Conservation (phyloP, 2,797 vertebrate species). For the Discoglossus pictus region DNA sequence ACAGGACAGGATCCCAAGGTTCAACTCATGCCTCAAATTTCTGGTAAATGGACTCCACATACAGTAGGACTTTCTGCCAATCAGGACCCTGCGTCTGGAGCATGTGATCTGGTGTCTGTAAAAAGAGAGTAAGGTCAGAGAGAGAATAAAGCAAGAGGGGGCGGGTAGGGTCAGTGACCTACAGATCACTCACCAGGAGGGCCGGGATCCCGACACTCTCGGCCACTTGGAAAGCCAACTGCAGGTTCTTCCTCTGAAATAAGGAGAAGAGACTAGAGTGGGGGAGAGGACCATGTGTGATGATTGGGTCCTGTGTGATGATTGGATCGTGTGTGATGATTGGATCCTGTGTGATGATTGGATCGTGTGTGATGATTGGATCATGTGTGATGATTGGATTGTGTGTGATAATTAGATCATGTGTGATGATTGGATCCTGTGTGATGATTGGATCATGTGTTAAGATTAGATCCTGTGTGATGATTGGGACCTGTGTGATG, state of each 20-base stretch:
- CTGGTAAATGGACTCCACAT: slow-evolving; percentile 74
- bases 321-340: background rate
- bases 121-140: background rate
- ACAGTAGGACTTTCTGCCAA: slow-evolving; percentile 76
- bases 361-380: too few species aligned
- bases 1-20: background rate
- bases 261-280: background rate
- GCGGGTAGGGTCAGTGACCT: background rate
- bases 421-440: too few species aligned
- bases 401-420: too few species aligned
- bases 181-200: slow-evolving; percentile 66
- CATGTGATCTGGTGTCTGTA: slow-evolving; percentile 71
- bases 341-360: background rate
- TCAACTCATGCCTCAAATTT: slow-evolving; percentile 73
- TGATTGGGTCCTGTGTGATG: background rate
- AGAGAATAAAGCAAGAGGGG: background rate
- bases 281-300: background rate
- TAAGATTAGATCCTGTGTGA: too few species aligned
- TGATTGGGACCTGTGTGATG: background rate
- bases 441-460: too few species aligned
- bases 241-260: slow-evolving; percentile 69
- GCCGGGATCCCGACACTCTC: slow-evolving; percentile 67
- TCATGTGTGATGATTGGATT: too few species aligned
- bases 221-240: slow-evolving; percentile 71
- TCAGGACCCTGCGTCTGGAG: slow-evolving; percentile 70